Conservation (phyloP, 2,888 invertebrate species). For the Clusia tigrina region DNA sequence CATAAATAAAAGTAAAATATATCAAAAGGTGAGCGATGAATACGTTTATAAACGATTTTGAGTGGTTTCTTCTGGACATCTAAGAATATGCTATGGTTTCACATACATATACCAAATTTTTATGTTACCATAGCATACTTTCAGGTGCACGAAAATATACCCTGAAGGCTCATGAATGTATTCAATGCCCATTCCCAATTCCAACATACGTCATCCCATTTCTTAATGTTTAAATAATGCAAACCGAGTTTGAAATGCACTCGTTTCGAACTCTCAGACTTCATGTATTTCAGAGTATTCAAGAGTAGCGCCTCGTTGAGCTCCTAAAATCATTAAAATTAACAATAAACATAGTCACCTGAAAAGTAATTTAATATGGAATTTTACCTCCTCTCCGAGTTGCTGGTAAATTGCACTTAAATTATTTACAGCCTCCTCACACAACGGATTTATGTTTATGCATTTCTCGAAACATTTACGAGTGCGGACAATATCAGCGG, state of each 20-base stretch:
- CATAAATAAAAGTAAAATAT: neutral
- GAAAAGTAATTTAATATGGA: too few relatives aligned
- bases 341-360: neutral
- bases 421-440: conserved; percentile 74
- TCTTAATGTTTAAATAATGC: conserved; percentile 76
- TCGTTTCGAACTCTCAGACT: conserved; percentile 72
- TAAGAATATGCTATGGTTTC: too few relatives aligned
- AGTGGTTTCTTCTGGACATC: too few relatives aligned
- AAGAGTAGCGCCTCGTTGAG: conserved; percentile 50
- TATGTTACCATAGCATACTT: too few relatives aligned
- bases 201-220: conserved; percentile 69
- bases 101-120: too few relatives aligned
- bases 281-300: conserved; percentile 65
- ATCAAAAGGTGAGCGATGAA: too few relatives aligned
- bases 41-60: too few relatives aligned
- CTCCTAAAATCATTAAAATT: conserved; percentile 36
- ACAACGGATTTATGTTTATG: conserved; percentile 74
- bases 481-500: conserved; percentile 76
- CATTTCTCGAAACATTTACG: conserved; percentile 87
- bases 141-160: too few relatives aligned
- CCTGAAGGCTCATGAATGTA: too few relatives aligned
- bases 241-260: conserved; percentile 86
- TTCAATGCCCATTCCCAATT: too few relatives aligned
- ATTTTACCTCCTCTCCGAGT: conserved; percentile 72
- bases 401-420: conserved; percentile 80